Evolutionary conservation across 2,888 invertebrate species (phyloP).

Genomic region (Drosophila antonietae): DNA sequence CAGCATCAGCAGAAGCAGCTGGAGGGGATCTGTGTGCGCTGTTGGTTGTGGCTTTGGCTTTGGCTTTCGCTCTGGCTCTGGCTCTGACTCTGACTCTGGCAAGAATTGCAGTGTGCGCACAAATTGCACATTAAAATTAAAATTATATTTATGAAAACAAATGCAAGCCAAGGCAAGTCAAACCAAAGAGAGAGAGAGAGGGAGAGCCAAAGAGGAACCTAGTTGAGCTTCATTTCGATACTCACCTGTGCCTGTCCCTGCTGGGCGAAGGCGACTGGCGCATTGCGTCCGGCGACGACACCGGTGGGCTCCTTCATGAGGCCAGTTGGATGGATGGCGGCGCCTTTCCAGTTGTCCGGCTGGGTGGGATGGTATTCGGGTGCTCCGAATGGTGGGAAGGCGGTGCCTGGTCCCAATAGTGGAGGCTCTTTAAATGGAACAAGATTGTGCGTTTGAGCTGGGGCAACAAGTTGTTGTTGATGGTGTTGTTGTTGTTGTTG

Average conservation of each 20-base stretch:
- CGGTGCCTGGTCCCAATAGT: constrained; percentile 84
- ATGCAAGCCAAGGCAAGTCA: constrained; percentile 18
- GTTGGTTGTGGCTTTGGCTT: constrained; percentile 4
- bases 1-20: constrained; percentile 10
- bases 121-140: constrained; percentile 54
- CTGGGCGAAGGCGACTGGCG: constrained; percentile 83
- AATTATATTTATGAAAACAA: constrained; percentile 52
- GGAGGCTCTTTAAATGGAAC: constrained; percentile 85
- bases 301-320: constrained; percentile 87
- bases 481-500: constrained; percentile 64
- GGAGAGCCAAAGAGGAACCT: not conserved
- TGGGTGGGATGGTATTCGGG: constrained; percentile 84
- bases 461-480: constrained; percentile 72
- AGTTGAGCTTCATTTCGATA: constrained; percentile 13
- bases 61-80: not conserved
- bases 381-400: constrained; percentile 84
- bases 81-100: constrained; percentile 1
- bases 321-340: constrained; percentile 85
- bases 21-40: constrained; percentile 24
- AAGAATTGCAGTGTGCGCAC: constrained; percentile 39
- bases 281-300: constrained; percentile 85
- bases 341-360: constrained; percentile 84
- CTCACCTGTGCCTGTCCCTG: constrained; percentile 84
- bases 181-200: not conserved
- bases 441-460: constrained; percentile 82